Evolutionary conservation across 2,888 invertebrate genomes (phyloP).

Genomic region (Lapara coniferarum): DNA sequence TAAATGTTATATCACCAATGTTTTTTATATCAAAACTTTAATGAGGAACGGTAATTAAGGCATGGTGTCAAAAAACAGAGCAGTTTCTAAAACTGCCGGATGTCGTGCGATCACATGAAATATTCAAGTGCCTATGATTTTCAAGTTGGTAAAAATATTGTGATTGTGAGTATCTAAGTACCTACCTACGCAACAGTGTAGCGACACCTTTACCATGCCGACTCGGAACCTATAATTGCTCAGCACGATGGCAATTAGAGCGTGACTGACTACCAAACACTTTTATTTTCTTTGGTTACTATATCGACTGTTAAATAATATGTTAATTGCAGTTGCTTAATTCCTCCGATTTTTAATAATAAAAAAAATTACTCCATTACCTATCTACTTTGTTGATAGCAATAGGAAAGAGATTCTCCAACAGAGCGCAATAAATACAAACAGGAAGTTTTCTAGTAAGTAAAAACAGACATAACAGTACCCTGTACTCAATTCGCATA

Average conservation of each 20-base stretch:
- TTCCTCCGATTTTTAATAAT: background rate
- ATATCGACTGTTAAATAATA: slow-evolving; percentile 24
- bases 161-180: too few species aligned
- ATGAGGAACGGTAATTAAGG: too few species aligned
- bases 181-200: slow-evolving; percentile 20
- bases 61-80: too few species aligned
- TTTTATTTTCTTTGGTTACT: slow-evolving; percentile 34
- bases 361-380: background rate
- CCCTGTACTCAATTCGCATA: slow-evolving; percentile 38
- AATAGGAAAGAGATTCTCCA: slow-evolving; percentile 8
- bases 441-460: slow-evolving; percentile 39
- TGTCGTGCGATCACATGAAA: background rate
- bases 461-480: slow-evolving; percentile 40
- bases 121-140: background rate
- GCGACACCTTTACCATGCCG: slow-evolving; percentile 30
- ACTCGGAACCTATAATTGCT: slow-evolving; percentile 36
- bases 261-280: slow-evolving; percentile 37
- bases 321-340: slow-evolving; percentile 18
- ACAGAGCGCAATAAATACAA: slow-evolving; percentile 42
- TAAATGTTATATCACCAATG: background rate
- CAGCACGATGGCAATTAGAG: slow-evolving; percentile 39
- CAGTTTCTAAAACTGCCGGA: background rate
- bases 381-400: background rate
- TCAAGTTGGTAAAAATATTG: background rate
- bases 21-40: background rate